Percentiles rank a stretch among this genome's conserved stretches.
phyloP scores from a whole-genome alignment of 2,888 invertebrate species.

The Spodoptera littoralis region DNA sequence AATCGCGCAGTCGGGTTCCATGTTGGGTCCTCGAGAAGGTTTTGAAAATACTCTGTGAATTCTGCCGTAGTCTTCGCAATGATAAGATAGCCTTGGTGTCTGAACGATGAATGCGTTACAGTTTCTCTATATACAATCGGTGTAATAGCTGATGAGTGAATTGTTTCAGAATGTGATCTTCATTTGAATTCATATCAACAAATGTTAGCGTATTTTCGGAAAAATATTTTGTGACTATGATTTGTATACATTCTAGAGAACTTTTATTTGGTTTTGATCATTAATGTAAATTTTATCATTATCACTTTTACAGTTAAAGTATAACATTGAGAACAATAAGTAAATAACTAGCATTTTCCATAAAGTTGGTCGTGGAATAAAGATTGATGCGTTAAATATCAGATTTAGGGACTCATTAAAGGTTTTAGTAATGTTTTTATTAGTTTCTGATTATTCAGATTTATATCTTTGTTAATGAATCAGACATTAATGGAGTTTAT shows the following conservation, averaged over 20 bases:
- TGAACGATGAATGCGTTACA: conserved; percentile 2
- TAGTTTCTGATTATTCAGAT: too few relatives aligned
- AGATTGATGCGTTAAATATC: too few relatives aligned
- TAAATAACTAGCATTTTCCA: conserved; percentile 46
- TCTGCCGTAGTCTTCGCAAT: conserved; percentile 36
- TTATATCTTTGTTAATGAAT: too few relatives aligned
- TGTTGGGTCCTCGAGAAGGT: conserved; percentile 53
- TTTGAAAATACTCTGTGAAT: conserved; percentile 50
- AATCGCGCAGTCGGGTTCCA: conserved; percentile 69
- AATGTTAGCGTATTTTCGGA: conserved; percentile 37
- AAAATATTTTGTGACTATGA: conserved; percentile 51
- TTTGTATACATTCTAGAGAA: conserved; percentile 35
- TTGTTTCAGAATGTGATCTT: conserved; percentile 37
- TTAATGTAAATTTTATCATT: not conserved
- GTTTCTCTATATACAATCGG: conserved; percentile 22
- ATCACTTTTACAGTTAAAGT: conserved; percentile 7
- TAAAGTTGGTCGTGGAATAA: too few relatives aligned
- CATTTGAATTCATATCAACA: conserved; percentile 33
- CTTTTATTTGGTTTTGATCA: not conserved
- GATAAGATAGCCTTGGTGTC: conserved; percentile 62
- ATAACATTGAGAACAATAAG: conserved; percentile 20
- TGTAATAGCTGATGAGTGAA: conserved; percentile 37
- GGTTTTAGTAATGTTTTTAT: too few relatives aligned
- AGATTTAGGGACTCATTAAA: too few relatives aligned
- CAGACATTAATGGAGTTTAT: too few relatives aligned